Evolutionary conservation across 1,140 invertebrate species (phyloP), one percentile per base, ranked within the genome.

Genomic region (Helicoverpa zea): DNA sequence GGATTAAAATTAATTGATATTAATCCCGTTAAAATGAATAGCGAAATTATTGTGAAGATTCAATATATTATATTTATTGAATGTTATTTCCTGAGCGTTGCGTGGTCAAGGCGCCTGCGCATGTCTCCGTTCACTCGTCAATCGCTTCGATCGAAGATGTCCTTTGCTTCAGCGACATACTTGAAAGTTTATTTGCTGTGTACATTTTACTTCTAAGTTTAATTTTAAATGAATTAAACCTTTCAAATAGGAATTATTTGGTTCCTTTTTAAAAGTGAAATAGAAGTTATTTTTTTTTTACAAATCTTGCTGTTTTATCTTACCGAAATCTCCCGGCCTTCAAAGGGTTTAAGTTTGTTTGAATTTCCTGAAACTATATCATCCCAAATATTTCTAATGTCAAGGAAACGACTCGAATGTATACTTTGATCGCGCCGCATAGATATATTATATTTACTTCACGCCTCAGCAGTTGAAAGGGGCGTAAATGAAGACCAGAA

Each of bases 401-500:
- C 12, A 70, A 23, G 12, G 47, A 51, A 72, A 72, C 23, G 49
- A 23, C 49, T 7, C 52, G 13, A 29, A 70, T 52, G 4, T 70
- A 52, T 66, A 16, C 75, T 77, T 77, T 77, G 75, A 66, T 77
- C 59, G 16, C n/a, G 11, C 10, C 51, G 3, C 18, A n/a, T 66
- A 54, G 29, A 56, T 64, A 77, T 66, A 77, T 58, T 11, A 18
- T 66, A 61, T 35, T 29, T 18, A 77, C 30, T 77, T 77, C 49
- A 77, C 51, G 49, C 18, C 75, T 66, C 49, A 49, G 23, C 59
- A 52, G 75, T 64, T 64, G 51, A 68, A 66, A 70, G 64, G 18
- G 30, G 61, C 35, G 49, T 70, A 76, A 80, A 76, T 70, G 54
- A 81, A 78, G 64, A 81, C 61, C 29, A 77, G 13, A 77, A 76